Evolutionary conservation across 2,888 invertebrate species (phyloP).

Genomic region (Agrotis exclamationis): DNA sequence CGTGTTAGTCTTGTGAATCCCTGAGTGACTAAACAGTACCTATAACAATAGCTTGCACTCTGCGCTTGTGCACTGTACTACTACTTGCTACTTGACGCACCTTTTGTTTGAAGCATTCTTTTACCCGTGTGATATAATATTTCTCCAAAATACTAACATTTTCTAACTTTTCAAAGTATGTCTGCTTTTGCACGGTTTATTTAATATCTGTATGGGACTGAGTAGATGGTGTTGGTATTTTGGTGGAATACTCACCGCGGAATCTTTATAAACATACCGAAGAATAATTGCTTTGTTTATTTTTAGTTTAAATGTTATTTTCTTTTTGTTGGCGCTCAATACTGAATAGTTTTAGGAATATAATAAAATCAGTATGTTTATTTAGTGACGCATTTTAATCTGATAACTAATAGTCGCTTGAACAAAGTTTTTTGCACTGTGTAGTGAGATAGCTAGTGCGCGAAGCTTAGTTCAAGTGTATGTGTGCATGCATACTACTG

Average conservation of each 20-base stretch:
- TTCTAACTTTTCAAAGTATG: slow-evolving; percentile 74
- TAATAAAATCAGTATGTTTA: slow-evolving; percentile 81
- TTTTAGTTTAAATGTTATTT: background rate
- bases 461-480: slow-evolving; percentile 85
- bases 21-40: slow-evolving; percentile 74
- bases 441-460: slow-evolving; percentile 71
- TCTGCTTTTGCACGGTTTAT: slow-evolving; percentile 80
- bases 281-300: background rate
- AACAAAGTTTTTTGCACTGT: slow-evolving; percentile 84
- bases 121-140: slow-evolving; percentile 75
- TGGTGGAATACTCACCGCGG: slow-evolving; percentile 85
- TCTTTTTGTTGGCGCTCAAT: background rate
- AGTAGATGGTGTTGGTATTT: slow-evolving; percentile 90
- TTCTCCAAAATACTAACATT: slow-evolving; percentile 91
- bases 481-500: slow-evolving; percentile 86
- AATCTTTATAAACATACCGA: slow-evolving; percentile 82
- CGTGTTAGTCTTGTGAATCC: slow-evolving; percentile 63
- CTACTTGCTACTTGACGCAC: slow-evolving; percentile 80
- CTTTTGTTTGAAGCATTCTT: slow-evolving; percentile 72
- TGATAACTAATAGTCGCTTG: slow-evolving; percentile 80
- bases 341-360: slow-evolving; percentile 10
- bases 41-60: slow-evolving; percentile 76
- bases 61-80: slow-evolving; percentile 82
- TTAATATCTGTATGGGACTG: slow-evolving; percentile 75
- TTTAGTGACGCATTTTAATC: slow-evolving; percentile 68